Base-by-base conservation (phyloP, 2,113 vertebrate genomes). In the Falco punctatus region DNA sequence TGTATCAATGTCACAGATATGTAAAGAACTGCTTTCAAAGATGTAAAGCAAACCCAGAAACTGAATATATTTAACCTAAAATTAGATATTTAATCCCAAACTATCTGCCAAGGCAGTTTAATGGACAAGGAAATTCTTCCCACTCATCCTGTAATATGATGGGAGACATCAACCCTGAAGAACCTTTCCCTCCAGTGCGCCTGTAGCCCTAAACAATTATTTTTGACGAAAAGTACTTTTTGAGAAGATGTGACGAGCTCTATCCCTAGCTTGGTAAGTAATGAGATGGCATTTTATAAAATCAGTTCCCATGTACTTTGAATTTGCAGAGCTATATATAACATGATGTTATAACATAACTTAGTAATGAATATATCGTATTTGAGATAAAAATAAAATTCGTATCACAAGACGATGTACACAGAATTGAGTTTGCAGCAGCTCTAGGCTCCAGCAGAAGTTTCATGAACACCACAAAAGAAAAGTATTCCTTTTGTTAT, bases 301-400 rank as follows among this genome's bases (percentile, higher is more conserved):
- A 66, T 46, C 70, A 33, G 42, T 66, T 87, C 48, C 61, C 64
- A 35, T 35, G 40, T 61, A 61, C 89, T 96, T 46, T 58, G 78
- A 81, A 51, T 90, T 86, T 93, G 94, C 81, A 92, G 54, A 64
- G 84, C 85, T 96, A 95, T 95, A 92, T 85, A 90, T 94, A 97
- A 90, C 32, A 26, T 27, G 66, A 95, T 94, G 95, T 35, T 38
- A 38, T 38, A 38, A 38, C 38, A 38, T 38, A 38, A 22, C 69
- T 79, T 69, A 57, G 79, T 72, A 95, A 92, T 81, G 92, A 94
- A 86, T 80, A 69, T 61, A 91, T 69, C 70, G 23, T 58, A 89
- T 74, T 94, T 67, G 71, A 66, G 86, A 91, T 91, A 92, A 94
- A 96, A 96, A 95, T 92, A 94, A 93, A 75, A 69, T 28, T 59